These are phyloP conservation scores for Coturnix japonica DNA, from an alignment of 2,113 vertebrate species.

Conservation along the genomic window DNA sequence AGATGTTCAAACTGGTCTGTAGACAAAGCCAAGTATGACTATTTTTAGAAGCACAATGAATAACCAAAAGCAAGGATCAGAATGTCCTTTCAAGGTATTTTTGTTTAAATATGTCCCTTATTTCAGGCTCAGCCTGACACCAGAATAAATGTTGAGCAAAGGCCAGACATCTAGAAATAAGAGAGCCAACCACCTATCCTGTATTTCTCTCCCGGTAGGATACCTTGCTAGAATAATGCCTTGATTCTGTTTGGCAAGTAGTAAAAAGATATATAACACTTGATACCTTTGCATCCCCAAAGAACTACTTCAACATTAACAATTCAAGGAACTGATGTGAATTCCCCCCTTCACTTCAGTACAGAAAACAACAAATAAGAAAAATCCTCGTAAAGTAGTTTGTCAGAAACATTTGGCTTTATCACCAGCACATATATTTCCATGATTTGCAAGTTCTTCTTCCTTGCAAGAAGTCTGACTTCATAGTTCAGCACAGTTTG, in stretches of 20 bases:
- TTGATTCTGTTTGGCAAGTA: conserved; percentile 34
- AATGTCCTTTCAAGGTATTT: not conserved
- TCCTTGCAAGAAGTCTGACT: conserved; percentile 71
- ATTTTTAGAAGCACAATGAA: not conserved
- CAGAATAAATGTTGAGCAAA: not conserved
- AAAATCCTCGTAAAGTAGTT: conserved; percentile 3
- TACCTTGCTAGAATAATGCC: not conserved
- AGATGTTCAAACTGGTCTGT: not conserved
- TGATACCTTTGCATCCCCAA: not conserved
- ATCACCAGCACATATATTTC: conserved; percentile 69
- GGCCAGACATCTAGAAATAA: not conserved
- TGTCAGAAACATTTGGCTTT: conserved; percentile 70
- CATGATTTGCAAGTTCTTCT: conserved; percentile 71
- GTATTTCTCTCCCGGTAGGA: not conserved
- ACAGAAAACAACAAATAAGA: conserved; percentile 29
- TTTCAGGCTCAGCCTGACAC: not conserved
- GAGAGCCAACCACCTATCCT: not conserved
- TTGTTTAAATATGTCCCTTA: not conserved
- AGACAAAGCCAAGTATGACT: not conserved
- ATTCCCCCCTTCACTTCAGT: not conserved
- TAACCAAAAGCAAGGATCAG: not conserved
- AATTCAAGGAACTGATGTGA: not conserved
- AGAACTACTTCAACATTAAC: conserved; percentile 23
- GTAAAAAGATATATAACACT: not conserved
- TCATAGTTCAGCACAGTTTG: conserved; percentile 76